Conservation (phyloP, 2,797 vertebrate species). For the Myiotriccus ornatus region DNA sequence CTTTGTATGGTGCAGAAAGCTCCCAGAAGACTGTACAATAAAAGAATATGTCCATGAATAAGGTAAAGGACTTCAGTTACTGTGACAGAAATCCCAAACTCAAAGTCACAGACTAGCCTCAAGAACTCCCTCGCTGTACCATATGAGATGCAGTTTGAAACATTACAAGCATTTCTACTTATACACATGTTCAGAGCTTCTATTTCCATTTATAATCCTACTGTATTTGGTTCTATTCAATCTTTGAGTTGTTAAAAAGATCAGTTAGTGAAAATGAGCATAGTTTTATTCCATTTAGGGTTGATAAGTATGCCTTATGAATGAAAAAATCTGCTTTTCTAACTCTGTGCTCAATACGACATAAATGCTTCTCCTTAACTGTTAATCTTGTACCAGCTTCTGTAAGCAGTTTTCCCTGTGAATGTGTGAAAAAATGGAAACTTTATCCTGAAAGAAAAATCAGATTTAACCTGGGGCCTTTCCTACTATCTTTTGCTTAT, state of each 20-base stretch:
- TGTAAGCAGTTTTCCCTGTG: background rate
- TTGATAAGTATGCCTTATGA: background rate
- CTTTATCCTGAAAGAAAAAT: background rate
- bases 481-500: background rate
- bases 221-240: background rate
- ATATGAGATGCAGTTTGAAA: background rate
- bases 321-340: background rate
- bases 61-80: background rate
- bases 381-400: background rate
- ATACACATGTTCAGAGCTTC: background rate
- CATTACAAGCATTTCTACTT: background rate
- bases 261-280: background rate
- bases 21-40: background rate
- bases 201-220: background rate
- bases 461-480: background rate
- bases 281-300: background rate
- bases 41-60: background rate
- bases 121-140: background rate
- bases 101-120: background rate
- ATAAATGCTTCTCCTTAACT: background rate
- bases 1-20: background rate
- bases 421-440: background rate
- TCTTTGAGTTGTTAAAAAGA: background rate
- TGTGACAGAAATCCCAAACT: background rate
- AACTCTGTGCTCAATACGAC: background rate